Percentiles rank a stretch among this genome's conserved stretches.
phyloP scores from a whole-genome alignment of 2,888 invertebrate species.

The Heliconius cydno region DNA sequence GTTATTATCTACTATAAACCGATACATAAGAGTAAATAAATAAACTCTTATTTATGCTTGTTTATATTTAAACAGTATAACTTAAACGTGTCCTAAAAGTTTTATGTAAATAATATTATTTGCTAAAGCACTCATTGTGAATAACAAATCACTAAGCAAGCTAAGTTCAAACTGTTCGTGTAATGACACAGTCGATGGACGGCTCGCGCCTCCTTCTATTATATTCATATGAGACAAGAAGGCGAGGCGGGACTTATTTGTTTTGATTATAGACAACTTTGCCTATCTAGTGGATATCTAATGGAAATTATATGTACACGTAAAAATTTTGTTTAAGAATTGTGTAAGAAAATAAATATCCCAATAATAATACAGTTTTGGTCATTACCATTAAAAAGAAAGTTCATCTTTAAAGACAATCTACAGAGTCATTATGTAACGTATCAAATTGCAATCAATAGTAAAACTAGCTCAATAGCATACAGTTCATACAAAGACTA shows the following conservation, averaged over 20 bases:
- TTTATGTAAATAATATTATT: conserved; percentile 23
- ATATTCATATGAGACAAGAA: conserved; percentile 77
- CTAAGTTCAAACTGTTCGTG: conserved; percentile 50
- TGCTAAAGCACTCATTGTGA: conserved; percentile 9
- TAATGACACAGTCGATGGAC: conserved; percentile 62
- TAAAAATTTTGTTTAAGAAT: background rate
- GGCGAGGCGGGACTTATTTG: conserved; percentile 52
- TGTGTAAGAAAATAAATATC: too few species aligned
- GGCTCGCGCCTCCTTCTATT: conserved; percentile 71
- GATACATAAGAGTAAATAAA: too few species aligned
- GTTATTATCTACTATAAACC: too few species aligned
- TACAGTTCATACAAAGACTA: background rate
- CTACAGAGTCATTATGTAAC: background rate
- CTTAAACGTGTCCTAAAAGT: background rate
- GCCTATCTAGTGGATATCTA: background rate
- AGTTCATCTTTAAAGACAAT: too few species aligned
- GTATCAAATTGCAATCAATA: background rate
- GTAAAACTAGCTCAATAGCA: background rate
- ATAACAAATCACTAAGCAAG: conserved; percentile 28
- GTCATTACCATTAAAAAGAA: background rate
- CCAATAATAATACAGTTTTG: too few species aligned
- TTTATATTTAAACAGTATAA: conserved; percentile 8
- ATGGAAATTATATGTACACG: background rate
- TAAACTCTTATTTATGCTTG: background rate
- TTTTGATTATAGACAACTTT: conserved; percentile 44